phyloP scores from a whole-genome alignment of 2,888 invertebrate genomes.

The Drosophila eohydei region DNA sequence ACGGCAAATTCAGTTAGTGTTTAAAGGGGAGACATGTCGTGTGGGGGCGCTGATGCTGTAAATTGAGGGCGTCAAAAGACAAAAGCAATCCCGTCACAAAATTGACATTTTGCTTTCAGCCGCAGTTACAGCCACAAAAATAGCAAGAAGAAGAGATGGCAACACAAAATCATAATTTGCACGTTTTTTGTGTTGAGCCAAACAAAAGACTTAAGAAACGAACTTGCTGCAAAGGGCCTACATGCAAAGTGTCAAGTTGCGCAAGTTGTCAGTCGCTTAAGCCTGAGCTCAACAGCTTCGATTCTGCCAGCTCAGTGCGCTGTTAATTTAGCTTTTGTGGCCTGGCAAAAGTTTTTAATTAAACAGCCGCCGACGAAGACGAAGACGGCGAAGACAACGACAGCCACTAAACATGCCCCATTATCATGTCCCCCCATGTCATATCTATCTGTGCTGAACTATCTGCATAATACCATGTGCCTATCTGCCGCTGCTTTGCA shows the following conservation, averaged over 20 bases:
- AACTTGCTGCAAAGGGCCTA: slow-evolving; percentile 76
- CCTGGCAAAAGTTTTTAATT: slow-evolving; percentile 64
- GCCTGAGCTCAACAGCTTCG: slow-evolving; percentile 17
- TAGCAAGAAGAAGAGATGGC: slow-evolving; percentile 9
- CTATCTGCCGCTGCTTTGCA: slow-evolving; percentile 55
- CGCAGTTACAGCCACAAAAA: slow-evolving; percentile 25
- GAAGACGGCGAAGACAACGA: slow-evolving; percentile 44
- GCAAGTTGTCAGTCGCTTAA: slow-evolving; percentile 70
- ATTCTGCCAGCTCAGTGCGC: slow-evolving; percentile 26
- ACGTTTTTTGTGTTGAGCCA: slow-evolving; percentile 76
- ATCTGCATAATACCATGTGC: slow-evolving; percentile 70
- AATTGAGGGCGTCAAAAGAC: slow-evolving; percentile 73
- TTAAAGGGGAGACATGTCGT: slow-evolving; percentile 34
- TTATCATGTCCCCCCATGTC: slow-evolving; percentile 73
- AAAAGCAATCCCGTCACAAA: slow-evolving; percentile 75
- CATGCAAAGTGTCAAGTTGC: slow-evolving; percentile 81
- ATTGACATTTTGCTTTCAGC: slow-evolving; percentile 79
- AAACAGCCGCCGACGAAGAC: slow-evolving; percentile 46
- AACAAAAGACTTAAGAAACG: slow-evolving; percentile 78
- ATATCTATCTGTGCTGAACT: slow-evolving; percentile 71
- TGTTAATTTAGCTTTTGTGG: slow-evolving; percentile 38
- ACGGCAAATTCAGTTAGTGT: slow-evolving; percentile 15
- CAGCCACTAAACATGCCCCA: slow-evolving; percentile 79
- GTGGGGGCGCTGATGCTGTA: slow-evolving; percentile 53
- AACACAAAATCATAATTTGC: slow-evolving; percentile 75